Conservation (phyloP, 2,888 invertebrate genomes). For the Reticulitermes lucifugus region DNA sequence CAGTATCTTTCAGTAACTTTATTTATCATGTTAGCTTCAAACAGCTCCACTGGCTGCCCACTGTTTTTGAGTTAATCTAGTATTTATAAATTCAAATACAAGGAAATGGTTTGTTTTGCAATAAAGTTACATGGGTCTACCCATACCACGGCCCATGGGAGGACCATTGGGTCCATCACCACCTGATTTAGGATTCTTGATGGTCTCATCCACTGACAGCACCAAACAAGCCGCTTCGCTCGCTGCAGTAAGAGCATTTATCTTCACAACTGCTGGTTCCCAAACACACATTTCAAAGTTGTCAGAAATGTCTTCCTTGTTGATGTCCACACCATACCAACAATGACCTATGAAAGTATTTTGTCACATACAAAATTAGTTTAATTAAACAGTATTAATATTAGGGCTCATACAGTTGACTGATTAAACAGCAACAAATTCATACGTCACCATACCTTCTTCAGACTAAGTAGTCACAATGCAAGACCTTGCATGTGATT, state of each 20-base stretch:
- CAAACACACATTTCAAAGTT: slow-evolving; percentile 95
- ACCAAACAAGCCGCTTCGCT: slow-evolving; percentile 96
- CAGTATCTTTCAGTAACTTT: too few relatives aligned
- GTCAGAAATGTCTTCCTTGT: slow-evolving; percentile 92
- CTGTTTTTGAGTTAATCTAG: too few relatives aligned
- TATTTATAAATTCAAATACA: not conserved
- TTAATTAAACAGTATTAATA: too few relatives aligned
- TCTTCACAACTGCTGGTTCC: slow-evolving; percentile 97
- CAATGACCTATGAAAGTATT: slow-evolving; percentile 61
- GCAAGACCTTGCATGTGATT: too few relatives aligned
- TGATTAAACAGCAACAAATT: too few relatives aligned
- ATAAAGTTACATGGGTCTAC: slow-evolving; percentile 71
- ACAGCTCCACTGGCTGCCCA: too few relatives aligned
- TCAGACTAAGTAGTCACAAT: too few relatives aligned
- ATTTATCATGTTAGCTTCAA: too few relatives aligned
- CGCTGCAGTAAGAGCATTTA: slow-evolving; percentile 96
- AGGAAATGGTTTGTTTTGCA: not conserved
- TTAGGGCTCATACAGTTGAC: too few relatives aligned
- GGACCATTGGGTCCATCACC: slow-evolving; percentile 66
- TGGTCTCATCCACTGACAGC: slow-evolving; percentile 97
- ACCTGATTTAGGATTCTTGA: slow-evolving; percentile 86
- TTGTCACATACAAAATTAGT: too few relatives aligned
- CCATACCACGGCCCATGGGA: slow-evolving; percentile 78
- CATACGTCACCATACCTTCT: too few relatives aligned
- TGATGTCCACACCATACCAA: slow-evolving; percentile 97